Base-by-base conservation (phyloP, 92 coral and sea anemone genomes). In the Montipora capitata region DNA sequence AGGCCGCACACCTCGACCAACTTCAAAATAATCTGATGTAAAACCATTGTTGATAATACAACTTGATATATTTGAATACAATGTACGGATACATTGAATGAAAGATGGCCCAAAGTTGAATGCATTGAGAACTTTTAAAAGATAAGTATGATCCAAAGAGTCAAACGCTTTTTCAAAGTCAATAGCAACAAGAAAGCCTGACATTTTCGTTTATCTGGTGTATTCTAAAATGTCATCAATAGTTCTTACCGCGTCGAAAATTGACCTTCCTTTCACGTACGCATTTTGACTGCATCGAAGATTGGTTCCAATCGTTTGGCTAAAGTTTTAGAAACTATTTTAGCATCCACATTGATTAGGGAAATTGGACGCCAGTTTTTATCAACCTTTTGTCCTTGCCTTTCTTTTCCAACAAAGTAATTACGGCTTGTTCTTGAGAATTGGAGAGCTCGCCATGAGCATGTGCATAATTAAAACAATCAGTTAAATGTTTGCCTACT, bases 1-100 rank as follows among this genome's bases (percentile, higher is more conserved):
- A 49, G 93, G 82, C 12, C 91, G 63, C 14, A 85, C 73, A 18
- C 91, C 88, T 40, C 76, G 79, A 8, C 75, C 52, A 35, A 78
- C 41, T 4, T 66, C 3, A 13, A 86, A 86, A n/a, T 66, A 81
- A 44, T 57, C 59, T 39, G 86, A 62, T 27, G 86, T 14, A 64
- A 64, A 64, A 18, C 51, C 51, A 45, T 45, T 45, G 51, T 45
- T 45, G 9, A 45, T 45, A 45, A 45, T 45, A 45, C 9, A 45
- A 8, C 51, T 45, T 45, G 51, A 69, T 38, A 69, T 69, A 42
- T 40, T 69, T 39, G 75, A 39, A 38, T 69, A 69, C n/a, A 69
- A 69, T 1, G 75, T 69, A 14, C 52, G 45, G 16, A 69, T 69
- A 52, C 75, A 69, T 3, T 69, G 45, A 68, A 68, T 15, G n/a